phyloP scores from a whole-genome alignment of 2,113 vertebrate species.

The Petrocephalus microphthalmus region DNA sequence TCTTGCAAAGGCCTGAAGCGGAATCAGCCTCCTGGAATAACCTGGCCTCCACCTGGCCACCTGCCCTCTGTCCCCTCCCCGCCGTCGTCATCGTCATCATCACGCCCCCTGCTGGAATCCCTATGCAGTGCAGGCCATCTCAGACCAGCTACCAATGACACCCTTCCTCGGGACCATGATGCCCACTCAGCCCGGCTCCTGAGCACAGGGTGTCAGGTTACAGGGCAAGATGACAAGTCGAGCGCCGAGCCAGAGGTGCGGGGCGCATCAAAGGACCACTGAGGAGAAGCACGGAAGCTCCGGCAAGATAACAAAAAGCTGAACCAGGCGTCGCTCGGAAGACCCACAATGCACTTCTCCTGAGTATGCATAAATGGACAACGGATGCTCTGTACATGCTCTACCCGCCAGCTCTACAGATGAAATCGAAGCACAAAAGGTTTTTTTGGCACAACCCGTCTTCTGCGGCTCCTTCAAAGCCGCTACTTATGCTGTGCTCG shows the following conservation, averaged over 20 bases:
- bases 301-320: neutral
- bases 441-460: neutral
- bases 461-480: neutral
- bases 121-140: neutral
- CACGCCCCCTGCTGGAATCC: neutral
- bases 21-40: neutral
- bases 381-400: neutral
- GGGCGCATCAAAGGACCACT: neutral
- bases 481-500: neutral
- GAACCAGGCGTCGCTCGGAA: neutral
- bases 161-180: neutral
- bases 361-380: neutral
- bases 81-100: neutral
- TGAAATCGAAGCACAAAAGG: neutral
- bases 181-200: neutral
- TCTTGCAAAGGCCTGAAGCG: slow-evolving; percentile 8
- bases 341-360: neutral
- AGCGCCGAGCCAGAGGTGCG: neutral
- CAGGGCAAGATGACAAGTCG: neutral
- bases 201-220: neutral
- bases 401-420: neutral
- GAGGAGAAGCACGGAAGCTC: neutral
- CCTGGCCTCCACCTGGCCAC: neutral
- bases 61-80: neutral
- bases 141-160: neutral